Percentiles rank a stretch among this genome's conserved stretches.
Evolutionary conservation across 2,888 invertebrate genomes (phyloP).

Genomic region (Troides helena): DNA sequence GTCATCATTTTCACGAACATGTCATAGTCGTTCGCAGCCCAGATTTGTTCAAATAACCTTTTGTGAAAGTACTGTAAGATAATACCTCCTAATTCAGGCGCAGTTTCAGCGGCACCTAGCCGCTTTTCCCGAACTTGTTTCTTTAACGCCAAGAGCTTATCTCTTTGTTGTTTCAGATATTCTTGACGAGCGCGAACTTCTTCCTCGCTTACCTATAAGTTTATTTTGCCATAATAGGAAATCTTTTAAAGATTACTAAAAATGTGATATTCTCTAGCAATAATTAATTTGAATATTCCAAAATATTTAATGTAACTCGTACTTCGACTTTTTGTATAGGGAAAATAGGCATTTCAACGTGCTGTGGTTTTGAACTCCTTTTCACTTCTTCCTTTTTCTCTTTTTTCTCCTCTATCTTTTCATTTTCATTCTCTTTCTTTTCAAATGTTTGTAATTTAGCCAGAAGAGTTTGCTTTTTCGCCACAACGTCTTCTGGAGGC

Average conservation of each 20-base stretch:
- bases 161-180: constrained; percentile 93
- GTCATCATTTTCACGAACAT: constrained; percentile 96
- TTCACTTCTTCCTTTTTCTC: not conserved
- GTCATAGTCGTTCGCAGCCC: constrained; percentile 95
- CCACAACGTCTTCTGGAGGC: constrained; percentile 63
- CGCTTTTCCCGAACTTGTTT: constrained; percentile 92
- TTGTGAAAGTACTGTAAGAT: constrained; percentile 77
- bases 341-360: constrained; percentile 40
- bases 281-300: not conserved
- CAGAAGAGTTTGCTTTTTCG: constrained; percentile 66
- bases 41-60: constrained; percentile 86
- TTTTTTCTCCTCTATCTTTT: constrained; percentile 27
- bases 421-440: constrained; percentile 49
- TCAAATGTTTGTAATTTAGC: constrained; percentile 67
- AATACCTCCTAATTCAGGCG: constrained; percentile 65
- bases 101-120: constrained; percentile 82
- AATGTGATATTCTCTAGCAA: not conserved
- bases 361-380: constrained; percentile 31
- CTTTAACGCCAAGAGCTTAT: constrained; percentile 93
- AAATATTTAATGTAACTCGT: constrained; percentile 19
- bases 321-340: constrained; percentile 62
- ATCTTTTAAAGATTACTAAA: not conserved
- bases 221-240: not conserved
- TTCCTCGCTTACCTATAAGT: constrained; percentile 63
- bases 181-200: constrained; percentile 90